phyloP scores from a whole-genome alignment of 2,888 invertebrate species.

The Bombylius discolor region DNA sequence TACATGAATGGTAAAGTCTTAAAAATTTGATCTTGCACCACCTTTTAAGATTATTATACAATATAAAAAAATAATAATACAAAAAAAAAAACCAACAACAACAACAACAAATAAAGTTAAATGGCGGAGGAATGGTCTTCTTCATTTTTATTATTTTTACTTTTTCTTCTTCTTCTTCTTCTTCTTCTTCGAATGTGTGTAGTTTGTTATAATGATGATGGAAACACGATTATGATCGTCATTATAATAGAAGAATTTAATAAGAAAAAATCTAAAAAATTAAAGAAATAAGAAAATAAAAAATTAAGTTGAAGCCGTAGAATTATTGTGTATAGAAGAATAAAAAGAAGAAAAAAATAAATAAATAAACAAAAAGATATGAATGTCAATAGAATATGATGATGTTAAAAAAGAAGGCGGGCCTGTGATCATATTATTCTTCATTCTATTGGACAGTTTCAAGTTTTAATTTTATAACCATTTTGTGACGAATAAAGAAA shows the following conservation, averaged over 20 bases:
- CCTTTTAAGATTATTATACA: background rate
- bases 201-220: no score
- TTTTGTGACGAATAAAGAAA: background rate
- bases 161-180: no score
- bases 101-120: background rate
- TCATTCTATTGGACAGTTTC: slow-evolving; percentile 6
- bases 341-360: no score
- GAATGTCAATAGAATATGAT: background rate
- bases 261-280: no score
- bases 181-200: no score
- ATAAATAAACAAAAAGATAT: background rate
- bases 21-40: background rate
- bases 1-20: background rate
- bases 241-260: background rate
- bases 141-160: no score
- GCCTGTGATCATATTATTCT: slow-evolving; percentile 1
- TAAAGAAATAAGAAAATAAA: background rate
- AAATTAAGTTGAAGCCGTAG: background rate
- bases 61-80: background rate
- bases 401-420: slow-evolving; percentile 4
- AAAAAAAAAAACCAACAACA: no score
- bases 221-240: no score
- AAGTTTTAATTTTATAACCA: slow-evolving; percentile 3
- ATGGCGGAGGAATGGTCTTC: background rate
- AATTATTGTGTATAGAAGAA: background rate